Base-by-base conservation (phyloP, 2,113 vertebrate species). In the Micronycteris hirsuta region DNA sequence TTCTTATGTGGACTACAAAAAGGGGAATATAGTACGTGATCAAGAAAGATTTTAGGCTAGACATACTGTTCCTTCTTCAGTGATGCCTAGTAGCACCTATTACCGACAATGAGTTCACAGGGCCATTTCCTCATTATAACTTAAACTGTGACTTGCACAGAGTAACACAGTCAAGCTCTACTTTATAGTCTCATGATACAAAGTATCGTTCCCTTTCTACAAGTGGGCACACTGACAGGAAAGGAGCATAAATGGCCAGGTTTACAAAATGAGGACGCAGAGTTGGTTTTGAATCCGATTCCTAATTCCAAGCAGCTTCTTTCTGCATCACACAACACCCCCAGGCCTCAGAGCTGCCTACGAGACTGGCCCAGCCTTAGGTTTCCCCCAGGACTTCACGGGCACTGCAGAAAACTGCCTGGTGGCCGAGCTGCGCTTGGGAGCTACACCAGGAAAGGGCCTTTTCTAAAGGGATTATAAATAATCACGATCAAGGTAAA, bases 401-500 rank as follows among this genome's bases (percentile, higher is more conserved):
- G 84, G 65, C 81, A 63, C 33, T 38, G 13, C n/a, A 56, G 96
- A 91, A 86, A 94, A 77, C 70, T 26, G 76, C 92, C 91, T 87
- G n/a, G 26, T 83, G 88, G 70, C 41, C 28, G 70, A 31, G 38
- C 61, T 58, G 7, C 33, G 33, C 83, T 41, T 82, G 74, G 82
- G 45, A 97, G 70, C 74, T 28, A 45, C 74, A 47, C 89, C 78
- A 67, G 89, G 36, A 92, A 86, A 96, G 85, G 80, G 84, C 81
- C 77, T 95, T 96, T 96, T 94, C 81, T 84, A 68, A 97, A 96
- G 90, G 89, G 70, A 68, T 89, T n/a, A 91, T 94, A 89, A 97
- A 97, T 87, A 83, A 97, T 95, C 91, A 93, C 70, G 97, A 89
- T 97, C 96, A 94, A 91, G 97, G 97, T 28, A 94, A 89, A 82